Percentiles rank a stretch among this genome's conserved stretches.
Conservation (phyloP, 2,113 vertebrate genomes). For the Aplodontia rufa region DNA sequence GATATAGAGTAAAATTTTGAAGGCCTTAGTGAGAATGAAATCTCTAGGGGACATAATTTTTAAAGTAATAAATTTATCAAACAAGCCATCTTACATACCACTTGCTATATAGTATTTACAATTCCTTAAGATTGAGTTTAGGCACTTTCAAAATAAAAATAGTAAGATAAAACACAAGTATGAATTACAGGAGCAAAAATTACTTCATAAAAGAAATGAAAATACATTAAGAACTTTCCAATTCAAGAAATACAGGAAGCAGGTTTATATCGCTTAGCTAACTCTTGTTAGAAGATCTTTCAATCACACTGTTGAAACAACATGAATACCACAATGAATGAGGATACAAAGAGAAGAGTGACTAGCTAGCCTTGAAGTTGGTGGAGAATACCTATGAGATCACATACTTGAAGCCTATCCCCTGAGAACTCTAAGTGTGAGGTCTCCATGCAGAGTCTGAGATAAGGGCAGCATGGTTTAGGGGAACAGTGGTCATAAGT, state of each 20-base stretch:
- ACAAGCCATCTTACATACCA: not conserved
- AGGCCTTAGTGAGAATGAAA: not conserved
- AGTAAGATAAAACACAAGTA: not conserved
- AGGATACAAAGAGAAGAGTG: not conserved
- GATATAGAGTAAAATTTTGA: not conserved
- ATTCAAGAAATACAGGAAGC: not conserved
- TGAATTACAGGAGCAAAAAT: not conserved
- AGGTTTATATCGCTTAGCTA: not conserved
- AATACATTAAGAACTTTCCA: not conserved
- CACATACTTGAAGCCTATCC: not conserved
- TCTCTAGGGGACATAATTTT: not conserved
- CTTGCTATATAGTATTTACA: not conserved
- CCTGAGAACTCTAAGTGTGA: not conserved
- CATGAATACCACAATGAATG: not conserved
- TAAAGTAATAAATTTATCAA: not conserved
- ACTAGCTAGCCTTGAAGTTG: not conserved
- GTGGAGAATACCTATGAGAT: not conserved
- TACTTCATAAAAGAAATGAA: slow-evolving; percentile 16
- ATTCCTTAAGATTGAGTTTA: slow-evolving; percentile 2
- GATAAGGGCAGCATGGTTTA: not conserved
- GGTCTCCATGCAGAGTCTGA: not conserved
- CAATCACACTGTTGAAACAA: not conserved
- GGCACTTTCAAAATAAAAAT: slow-evolving; percentile 21
- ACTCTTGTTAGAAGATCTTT: not conserved
- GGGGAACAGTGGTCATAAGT: not conserved